These are phyloP conservation scores for Drosophila pectinifera DNA, from an alignment of 1,140 invertebrate species.

Conservation along the genomic window DNA sequence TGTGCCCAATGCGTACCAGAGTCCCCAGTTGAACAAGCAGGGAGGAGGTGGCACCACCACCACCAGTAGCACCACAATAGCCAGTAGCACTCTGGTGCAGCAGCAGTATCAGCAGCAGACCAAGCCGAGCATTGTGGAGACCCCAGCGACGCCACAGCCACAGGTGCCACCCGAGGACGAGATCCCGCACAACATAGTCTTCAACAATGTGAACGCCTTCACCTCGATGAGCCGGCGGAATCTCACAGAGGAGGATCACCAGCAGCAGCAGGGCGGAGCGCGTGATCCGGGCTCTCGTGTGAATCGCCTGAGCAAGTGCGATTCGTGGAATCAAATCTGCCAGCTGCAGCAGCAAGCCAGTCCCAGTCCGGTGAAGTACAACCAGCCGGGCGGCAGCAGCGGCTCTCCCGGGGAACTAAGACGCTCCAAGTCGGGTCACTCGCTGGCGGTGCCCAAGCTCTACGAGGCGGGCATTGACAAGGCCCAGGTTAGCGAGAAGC, in stretches of 20 bases:
- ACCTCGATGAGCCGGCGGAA: constrained; percentile 65
- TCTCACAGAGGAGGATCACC: constrained; percentile 51
- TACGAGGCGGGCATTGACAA: constrained; percentile 91
- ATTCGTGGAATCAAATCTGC: constrained; percentile 91
- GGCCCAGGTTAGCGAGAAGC: constrained; percentile 90
- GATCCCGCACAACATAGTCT: constrained; percentile 82
- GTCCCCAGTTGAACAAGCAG: constrained; percentile 61
- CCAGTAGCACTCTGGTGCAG: constrained; percentile 26
- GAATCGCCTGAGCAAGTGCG: constrained; percentile 89
- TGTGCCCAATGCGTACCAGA: constrained; percentile 80
- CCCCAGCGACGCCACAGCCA: constrained; percentile 69
- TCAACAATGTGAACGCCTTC: constrained; percentile 78
- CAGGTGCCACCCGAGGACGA: constrained; percentile 63
- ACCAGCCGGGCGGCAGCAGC: constrained; percentile 60
- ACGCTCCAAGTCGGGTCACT: constrained; percentile 90
- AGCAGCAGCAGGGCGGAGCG: constrained; percentile 1
- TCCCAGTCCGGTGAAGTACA: constrained; percentile 50
- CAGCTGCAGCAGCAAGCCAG: constrained; percentile 65
- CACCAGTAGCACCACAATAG: constrained; percentile 17
- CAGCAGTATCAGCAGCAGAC: constrained; percentile 36
- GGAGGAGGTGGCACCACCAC: constrained; percentile 2
- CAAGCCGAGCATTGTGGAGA: constrained; percentile 75
- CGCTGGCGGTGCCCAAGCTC: constrained; percentile 89
- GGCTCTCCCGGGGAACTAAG: constrained; percentile 85
- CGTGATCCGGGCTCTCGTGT: constrained; percentile 55